phyloP scores from a whole-genome alignment of 2,888 invertebrate genomes.

The Lasioglossum lativentre region DNA sequence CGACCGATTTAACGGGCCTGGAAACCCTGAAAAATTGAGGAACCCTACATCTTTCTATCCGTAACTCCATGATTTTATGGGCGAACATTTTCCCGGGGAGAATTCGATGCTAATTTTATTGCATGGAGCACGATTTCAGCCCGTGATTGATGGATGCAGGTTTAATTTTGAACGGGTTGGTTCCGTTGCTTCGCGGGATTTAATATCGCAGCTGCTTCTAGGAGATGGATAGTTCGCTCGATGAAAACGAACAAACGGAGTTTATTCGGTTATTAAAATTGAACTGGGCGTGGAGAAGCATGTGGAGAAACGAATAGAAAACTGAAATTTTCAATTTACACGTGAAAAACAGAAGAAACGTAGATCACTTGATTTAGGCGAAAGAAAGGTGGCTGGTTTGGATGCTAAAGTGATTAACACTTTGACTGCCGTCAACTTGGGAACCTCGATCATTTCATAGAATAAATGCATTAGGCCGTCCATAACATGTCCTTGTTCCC shows the following conservation, averaged over 20 bases:
- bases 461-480: no score
- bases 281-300: no score
- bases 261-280: background rate
- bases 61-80: background rate
- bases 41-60: background rate
- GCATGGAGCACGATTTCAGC: background rate
- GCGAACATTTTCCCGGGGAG: background rate
- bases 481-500: no score
- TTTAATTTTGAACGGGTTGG: background rate
- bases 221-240: background rate
- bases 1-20: background rate
- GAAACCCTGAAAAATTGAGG: background rate
- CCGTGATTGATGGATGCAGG: background rate
- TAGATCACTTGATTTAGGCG: no score
- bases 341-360: no score
- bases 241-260: background rate
- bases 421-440: no score
- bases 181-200: background rate
- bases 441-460: no score
- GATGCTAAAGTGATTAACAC: no score
- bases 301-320: no score
- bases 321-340: no score
- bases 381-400: no score
- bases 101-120: slow-evolving; percentile 11
- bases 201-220: background rate